Evolutionary conservation across 2,113 vertebrate genomes (phyloP), one percentile per base, ranked within the genome.

Genomic region (Chlamydotis undulata): DNA sequence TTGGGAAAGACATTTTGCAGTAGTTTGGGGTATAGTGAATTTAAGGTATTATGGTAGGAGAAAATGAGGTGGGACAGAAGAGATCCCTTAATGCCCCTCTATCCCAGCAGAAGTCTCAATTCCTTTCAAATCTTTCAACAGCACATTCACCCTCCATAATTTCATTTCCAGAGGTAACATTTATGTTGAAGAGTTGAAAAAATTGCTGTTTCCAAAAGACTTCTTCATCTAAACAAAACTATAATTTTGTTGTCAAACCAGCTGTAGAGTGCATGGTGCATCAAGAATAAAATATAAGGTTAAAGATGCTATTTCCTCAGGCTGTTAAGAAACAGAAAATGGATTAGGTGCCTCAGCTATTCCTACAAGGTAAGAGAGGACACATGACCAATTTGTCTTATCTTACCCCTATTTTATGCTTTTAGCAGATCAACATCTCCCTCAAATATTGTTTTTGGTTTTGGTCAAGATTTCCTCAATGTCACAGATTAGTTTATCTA

Each of bases 241-340:
- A 45, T 92, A 96, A 96, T 95, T 96, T 86, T 84, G 83, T 55
- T 91, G 86, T 92, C 84, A 78, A 87, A 86, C 86, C 83, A 91
- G 59, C 41, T 69, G 80, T 67, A 77, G 55, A 87, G 35, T 52
- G 81, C 63, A 70, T 0, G 0, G 37, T 49, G 22, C 45, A 89
- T 56, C 47, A 77, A 45, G 79, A 95, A 89, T 94, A 90, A 95
- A 97, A 87, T 60, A 45, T 19, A 76, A 93, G 79, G 39, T 83
- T 96, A 95, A 93, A 79, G 52, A 93, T 5, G 9, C 0, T 64
- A 89, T 94, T 94, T 96, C 80, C 56, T 89, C 50, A 77, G 47
- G 69, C 73, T 80, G 50, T 80, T 87, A 64, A 95, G 94, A 95
- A 55, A 11, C 15, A 91, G 69, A 89, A 91, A 92, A 95, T 24